These are phyloP conservation scores for Gymnocheta viridis DNA, from an alignment of 2,888 invertebrate genomes.

Conservation along the genomic window DNA sequence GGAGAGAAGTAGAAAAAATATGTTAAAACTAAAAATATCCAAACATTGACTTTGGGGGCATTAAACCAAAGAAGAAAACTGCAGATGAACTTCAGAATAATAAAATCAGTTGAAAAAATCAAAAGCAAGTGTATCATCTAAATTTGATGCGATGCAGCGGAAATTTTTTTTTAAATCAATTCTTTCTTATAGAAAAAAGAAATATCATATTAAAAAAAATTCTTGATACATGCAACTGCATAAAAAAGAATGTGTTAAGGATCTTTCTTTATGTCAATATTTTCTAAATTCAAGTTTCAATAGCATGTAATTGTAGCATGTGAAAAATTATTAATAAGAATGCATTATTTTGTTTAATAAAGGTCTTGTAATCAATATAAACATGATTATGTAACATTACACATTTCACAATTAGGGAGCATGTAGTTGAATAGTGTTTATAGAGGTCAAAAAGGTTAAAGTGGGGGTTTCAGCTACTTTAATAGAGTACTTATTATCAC, in stretches of 20 bases:
- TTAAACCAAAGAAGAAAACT: constrained; percentile 17
- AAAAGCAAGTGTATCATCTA: constrained; percentile 43
- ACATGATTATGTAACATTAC: constrained; percentile 24
- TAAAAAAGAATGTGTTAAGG: background rate
- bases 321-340: constrained; percentile 38
- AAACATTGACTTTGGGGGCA: constrained; percentile 17
- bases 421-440: background rate
- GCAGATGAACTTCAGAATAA: constrained; percentile 21
- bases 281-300: background rate
- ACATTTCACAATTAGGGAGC: constrained; percentile 36
- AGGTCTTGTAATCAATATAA: constrained; percentile 32
- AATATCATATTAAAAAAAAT: background rate
- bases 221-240: background rate
- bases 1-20: constrained; percentile 5
- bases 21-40: background rate
- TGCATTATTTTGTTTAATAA: constrained; percentile 43
- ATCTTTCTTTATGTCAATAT: background rate
- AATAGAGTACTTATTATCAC: too few species aligned
- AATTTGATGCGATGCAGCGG: constrained; percentile 32
- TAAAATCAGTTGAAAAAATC: constrained; percentile 12
- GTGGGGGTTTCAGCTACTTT: too few species aligned
- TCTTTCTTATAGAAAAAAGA: background rate
- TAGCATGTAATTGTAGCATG: constrained; percentile 42
- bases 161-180: background rate
- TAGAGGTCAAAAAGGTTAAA: too few species aligned